Conservation (phyloP, 2,113 vertebrate genomes). For the Rhineura floridana region DNA sequence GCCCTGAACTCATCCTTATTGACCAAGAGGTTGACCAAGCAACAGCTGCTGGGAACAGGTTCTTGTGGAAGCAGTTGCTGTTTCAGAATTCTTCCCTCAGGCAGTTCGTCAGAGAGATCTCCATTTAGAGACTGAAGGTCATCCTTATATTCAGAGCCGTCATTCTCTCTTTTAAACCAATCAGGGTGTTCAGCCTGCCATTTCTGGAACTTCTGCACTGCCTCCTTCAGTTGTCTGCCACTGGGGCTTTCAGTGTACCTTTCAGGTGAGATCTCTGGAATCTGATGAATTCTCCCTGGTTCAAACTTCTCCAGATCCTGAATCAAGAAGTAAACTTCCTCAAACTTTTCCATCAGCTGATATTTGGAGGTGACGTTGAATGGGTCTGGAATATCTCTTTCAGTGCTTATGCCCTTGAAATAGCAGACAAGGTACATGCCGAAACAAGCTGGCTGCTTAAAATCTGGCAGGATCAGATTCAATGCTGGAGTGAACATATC, state of each 20-base stretch:
- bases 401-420: conserved; percentile 84
- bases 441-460: conserved; percentile 85
- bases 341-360: conserved; percentile 90
- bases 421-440: conserved; percentile 93
- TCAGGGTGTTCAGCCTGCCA: conserved; percentile 82
- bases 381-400: conserved; percentile 85
- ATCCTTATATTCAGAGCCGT: conserved; percentile 69
- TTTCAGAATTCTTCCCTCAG: conserved; percentile 55
- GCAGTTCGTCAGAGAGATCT: conserved; percentile 55
- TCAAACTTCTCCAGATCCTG: conserved; percentile 91
- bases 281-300: conserved; percentile 81
- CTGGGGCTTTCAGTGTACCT: conserved; percentile 79
- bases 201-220: conserved; percentile 80
- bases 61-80: conserved; percentile 71
- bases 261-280: conserved; percentile 79
- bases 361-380: conserved; percentile 86
- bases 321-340: conserved; percentile 92
- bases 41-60: conserved; percentile 37
- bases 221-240: conserved; percentile 80
- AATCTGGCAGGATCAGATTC: conserved; percentile 88
- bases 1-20: background rate
- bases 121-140: conserved; percentile 53
- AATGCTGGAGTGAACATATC: conserved; percentile 92
- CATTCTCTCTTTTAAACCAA: conserved; percentile 88
- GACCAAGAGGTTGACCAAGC: conserved; percentile 43